Evolutionary conservation across 2,888 invertebrate genomes (phyloP).

Genomic region (Trichopoda pennipes): DNA sequence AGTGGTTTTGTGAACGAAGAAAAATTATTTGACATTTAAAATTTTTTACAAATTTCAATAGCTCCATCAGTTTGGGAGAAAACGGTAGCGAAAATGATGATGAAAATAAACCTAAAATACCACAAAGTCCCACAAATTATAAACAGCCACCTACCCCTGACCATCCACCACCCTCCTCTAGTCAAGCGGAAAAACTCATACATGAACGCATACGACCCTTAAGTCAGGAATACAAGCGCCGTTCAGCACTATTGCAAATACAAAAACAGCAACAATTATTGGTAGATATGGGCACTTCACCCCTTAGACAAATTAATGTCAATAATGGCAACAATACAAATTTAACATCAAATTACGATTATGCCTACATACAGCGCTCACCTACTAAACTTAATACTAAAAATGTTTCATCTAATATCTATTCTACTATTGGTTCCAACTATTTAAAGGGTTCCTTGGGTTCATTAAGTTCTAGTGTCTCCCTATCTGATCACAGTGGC

Average conservation of each 20-base stretch:
- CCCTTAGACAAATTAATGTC: slow-evolving; percentile 70
- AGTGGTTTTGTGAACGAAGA: slow-evolving; percentile 50
- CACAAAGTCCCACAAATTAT: slow-evolving; percentile 94
- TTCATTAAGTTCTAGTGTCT: slow-evolving; percentile 87
- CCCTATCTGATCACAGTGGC: slow-evolving; percentile 87
- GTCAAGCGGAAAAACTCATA: slow-evolving; percentile 93
- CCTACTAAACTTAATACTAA: slow-evolving; percentile 55
- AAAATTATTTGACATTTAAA: neutral
- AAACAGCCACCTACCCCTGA: slow-evolving; percentile 96
- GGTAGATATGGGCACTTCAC: slow-evolving; percentile 76
- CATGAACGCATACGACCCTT: slow-evolving; percentile 93
- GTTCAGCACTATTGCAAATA: slow-evolving; percentile 74
- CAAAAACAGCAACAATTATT: slow-evolving; percentile 75
- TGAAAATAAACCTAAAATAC: slow-evolving; percentile 82
- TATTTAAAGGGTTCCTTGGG: slow-evolving; percentile 82
- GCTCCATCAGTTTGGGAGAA: slow-evolving; percentile 71
- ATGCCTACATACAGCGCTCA: slow-evolving; percentile 71
- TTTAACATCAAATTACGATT: slow-evolving; percentile 74
- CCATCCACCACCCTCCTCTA: slow-evolving; percentile 95
- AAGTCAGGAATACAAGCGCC: slow-evolving; percentile 87
- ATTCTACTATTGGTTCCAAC: slow-evolving; percentile 71
- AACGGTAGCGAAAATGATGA: slow-evolving; percentile 74
- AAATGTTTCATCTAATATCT: slow-evolving; percentile 82
- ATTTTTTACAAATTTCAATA: slow-evolving; percentile 37
- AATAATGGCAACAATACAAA: slow-evolving; percentile 57